A percentile compares a stretch with the other conserved stretches of the same genome.
Evolutionary conservation across 2,113 vertebrate species (phyloP).

Genomic region (Pterocles burchelli): DNA sequence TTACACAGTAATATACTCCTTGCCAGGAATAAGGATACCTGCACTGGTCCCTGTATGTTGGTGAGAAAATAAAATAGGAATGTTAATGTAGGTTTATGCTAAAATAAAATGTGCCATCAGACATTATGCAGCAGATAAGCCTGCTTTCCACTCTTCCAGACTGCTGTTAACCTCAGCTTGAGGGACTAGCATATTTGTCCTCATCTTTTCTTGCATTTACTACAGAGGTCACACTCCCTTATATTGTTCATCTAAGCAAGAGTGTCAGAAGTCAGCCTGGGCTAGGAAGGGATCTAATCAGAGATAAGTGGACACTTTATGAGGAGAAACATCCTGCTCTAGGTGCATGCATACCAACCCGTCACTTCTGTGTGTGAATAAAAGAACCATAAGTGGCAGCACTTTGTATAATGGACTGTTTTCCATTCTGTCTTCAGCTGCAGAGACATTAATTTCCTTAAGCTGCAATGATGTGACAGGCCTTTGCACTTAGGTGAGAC

Average conservation of each 20-base stretch:
- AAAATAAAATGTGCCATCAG: background rate
- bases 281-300: background rate
- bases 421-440: background rate
- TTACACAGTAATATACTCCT: background rate
- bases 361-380: background rate
- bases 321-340: background rate
- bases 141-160: background rate
- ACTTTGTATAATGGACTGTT: background rate
- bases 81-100: background rate
- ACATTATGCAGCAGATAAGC: background rate
- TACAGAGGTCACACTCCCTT: background rate
- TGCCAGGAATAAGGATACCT: background rate
- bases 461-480: background rate
- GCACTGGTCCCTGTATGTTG: background rate
- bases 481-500: background rate
- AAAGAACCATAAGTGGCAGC: background rate
- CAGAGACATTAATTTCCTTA: conserved; percentile 2
- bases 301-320: background rate
- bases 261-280: background rate
- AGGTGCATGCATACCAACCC: rapidly evolving
- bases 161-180: background rate
- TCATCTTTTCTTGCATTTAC: background rate
- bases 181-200: background rate
- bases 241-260: background rate
- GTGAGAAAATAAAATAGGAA: background rate